phyloP scores from a whole-genome alignment of 2,888 invertebrate species.

The Myathropa florea region DNA sequence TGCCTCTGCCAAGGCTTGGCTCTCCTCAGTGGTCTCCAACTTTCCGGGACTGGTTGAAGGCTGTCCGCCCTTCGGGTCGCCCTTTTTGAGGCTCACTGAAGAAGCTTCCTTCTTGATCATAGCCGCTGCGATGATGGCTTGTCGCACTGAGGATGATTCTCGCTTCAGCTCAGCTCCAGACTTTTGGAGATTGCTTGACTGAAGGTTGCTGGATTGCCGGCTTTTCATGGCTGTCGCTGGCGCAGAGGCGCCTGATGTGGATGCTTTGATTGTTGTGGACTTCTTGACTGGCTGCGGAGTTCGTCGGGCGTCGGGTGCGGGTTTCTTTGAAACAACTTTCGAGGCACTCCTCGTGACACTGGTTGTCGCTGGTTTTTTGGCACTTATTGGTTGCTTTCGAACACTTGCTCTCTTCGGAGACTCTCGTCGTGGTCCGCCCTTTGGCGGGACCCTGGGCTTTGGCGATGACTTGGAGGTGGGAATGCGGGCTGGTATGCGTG shows the following conservation, averaged over 20 bases:
- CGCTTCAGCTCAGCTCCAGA: constrained; percentile 62
- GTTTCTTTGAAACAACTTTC: constrained; percentile 22
- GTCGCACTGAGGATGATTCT: constrained; percentile 69
- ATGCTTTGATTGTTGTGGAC: constrained; percentile 3
- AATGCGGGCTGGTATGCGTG: constrained; percentile 75
- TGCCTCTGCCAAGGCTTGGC: constrained; percentile 46
- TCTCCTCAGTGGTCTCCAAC: background rate
- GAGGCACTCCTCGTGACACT: constrained; percentile 2
- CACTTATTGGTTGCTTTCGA: constrained; percentile 77
- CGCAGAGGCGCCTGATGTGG: background rate
- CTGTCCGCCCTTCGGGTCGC: constrained; percentile 10
- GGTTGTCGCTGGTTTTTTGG: constrained; percentile 76
- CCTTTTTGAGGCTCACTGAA: constrained; percentile 55
- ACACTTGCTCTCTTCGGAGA: constrained; percentile 55
- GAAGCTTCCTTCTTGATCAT: constrained; percentile 59
- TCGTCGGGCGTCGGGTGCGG: constrained; percentile 25
- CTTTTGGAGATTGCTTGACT: constrained; percentile 67
- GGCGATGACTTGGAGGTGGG: constrained; percentile 67
- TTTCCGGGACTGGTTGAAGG: constrained; percentile 11
- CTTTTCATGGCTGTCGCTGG: constrained; percentile 40
- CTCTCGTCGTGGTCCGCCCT: constrained; percentile 35
- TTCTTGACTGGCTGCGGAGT: constrained; percentile 71
- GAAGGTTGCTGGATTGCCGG: constrained; percentile 70
- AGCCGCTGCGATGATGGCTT: constrained; percentile 40
- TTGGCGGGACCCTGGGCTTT: constrained; percentile 54